Conservation (phyloP, 2,797 vertebrate genomes). For the Semotilus atromaculatus region DNA sequence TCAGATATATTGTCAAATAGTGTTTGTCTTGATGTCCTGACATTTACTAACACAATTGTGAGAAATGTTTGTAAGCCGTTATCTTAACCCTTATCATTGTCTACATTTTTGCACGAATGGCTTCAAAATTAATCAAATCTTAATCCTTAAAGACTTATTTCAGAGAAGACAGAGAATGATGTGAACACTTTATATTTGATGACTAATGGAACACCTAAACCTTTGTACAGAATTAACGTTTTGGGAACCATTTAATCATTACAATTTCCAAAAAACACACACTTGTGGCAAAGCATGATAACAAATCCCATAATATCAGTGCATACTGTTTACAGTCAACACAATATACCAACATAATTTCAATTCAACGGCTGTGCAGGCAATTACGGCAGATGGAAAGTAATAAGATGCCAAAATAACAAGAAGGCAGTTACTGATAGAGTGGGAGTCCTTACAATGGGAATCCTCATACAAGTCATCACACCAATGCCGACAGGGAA, state of each 20-base stretch:
- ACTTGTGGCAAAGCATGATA: neutral
- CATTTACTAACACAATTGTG: neutral
- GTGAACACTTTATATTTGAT: neutral
- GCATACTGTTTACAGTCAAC: slow-evolving; percentile 19
- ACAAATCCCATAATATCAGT: neutral
- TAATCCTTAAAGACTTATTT: neutral
- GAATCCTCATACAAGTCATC: slow-evolving; percentile 36
- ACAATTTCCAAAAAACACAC: neutral
- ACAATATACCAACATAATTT: slow-evolving; percentile 19
- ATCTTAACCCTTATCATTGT: neutral
- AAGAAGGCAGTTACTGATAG: slow-evolving; percentile 14
- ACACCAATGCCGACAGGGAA: neutral
- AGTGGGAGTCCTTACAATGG: slow-evolving; percentile 4
- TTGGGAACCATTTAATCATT: neutral
- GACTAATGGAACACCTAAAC: neutral
- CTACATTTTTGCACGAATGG: neutral
- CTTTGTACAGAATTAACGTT: neutral
- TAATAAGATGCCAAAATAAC: slow-evolving; percentile 30
- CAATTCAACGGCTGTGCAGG: slow-evolving; percentile 15
- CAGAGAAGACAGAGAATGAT: neutral
- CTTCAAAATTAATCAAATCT: neutral
- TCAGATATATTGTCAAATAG: neutral
- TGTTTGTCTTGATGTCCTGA: neutral
- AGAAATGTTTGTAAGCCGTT: neutral
- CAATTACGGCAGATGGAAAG: slow-evolving; percentile 40